phyloP scores from a whole-genome alignment of 2,797 vertebrate species.

The Anas capensis region DNA sequence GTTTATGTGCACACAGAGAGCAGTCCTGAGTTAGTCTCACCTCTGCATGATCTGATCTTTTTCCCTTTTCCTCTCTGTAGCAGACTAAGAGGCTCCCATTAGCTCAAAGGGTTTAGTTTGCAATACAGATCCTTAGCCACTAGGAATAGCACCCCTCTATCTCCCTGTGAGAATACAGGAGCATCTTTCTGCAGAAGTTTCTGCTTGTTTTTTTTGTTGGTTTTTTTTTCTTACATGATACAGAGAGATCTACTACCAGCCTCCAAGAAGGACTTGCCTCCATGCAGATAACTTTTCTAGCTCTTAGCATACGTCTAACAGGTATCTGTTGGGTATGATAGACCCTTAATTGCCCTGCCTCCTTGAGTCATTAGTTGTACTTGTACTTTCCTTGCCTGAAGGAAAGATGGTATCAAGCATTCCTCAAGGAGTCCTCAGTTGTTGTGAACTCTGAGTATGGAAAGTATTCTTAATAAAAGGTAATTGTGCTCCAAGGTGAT shows the following conservation, averaged over 20 bases:
- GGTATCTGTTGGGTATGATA: background rate
- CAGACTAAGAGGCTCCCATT: background rate
- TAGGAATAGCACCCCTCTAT: background rate
- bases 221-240: background rate
- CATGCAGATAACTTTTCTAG: background rate
- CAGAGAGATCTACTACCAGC: background rate
- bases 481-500: fast-evolving
- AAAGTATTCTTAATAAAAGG: background rate
- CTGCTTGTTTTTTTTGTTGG: background rate
- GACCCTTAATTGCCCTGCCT: background rate
- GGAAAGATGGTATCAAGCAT: background rate
- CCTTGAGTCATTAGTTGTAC: background rate
- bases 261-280: too few relatives aligned
- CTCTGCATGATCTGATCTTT: background rate
- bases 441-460: background rate
- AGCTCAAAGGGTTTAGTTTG: background rate
- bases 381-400: background rate
- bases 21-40: background rate
- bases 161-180: background rate
- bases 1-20: background rate
- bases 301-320: background rate
- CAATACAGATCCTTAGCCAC: background rate
- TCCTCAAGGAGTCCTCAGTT: background rate
- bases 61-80: background rate
- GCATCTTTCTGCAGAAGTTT: background rate